Evolutionary conservation across 2,888 invertebrate genomes (phyloP), one percentile per base, ranked within the genome.

Genomic region (Lithodes maja): DNA sequence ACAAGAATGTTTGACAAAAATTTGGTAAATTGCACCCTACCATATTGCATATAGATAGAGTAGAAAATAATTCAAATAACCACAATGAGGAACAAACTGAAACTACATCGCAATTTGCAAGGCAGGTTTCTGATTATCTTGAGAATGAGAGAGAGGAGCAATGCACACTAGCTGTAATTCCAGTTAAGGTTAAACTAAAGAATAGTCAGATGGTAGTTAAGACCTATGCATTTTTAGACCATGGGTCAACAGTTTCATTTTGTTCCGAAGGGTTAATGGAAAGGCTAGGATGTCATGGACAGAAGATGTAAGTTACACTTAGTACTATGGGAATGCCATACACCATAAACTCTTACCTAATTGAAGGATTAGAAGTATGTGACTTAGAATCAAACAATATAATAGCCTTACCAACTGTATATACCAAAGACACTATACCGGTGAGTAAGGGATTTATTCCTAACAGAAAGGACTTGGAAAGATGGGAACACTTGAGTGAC

Each of bases 331-430:
- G n/a, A n/a, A 74, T 17, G 15, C 74, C 3, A 9, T 9, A 55
- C 55, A 55, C 55, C 9, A 55, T 5, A 5, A 55, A 55, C 3
- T 5, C 5, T 55, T n/a, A 74, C 33, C 3, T 74, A 15, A 17
- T 74, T 15, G n/a, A 74, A n/a, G 74, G 74, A n/a, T n/a, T 74
- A 2, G 74, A 74, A 74, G n/a, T 74, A 3, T 74, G 74, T 74
- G 74, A 74, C 33, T 15, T 74, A 74, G 74, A 74, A n/a, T 74
- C 74, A n/a, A 74, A 74, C 7, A 74, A 74, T 15, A 9, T 3
- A 9, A 74, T 74, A 9, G 3, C 74, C 7, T n/a, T 74, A 74
- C 74, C 74, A n/a, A n/a, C n/a, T n/a, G n/a, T n/a, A n/a, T n/a
- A n/a, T n/a, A n/a, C n/a, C n/a, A n/a, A n/a, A n/a, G n/a, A n/a